Evolutionary conservation across 2,888 invertebrate genomes (phyloP), one percentile per base, ranked within the genome.

Genomic region (Erynnis tages): DNA sequence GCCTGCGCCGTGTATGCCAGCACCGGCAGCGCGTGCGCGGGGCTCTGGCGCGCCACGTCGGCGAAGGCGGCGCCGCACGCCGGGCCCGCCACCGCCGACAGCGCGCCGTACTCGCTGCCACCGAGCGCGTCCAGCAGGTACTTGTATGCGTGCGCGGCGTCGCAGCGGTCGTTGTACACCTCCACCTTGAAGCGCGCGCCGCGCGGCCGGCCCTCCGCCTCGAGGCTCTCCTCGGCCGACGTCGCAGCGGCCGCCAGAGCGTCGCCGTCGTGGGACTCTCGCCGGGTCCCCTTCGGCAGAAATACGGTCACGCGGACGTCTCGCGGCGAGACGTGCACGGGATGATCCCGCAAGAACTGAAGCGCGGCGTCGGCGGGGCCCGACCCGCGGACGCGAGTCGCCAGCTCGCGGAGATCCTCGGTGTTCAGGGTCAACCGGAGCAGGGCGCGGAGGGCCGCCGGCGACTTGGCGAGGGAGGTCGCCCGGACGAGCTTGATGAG

Each of bases 1-100:
- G n/a, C n/a, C n/a, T n/a, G n/a, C n/a, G n/a, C n/a, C 21, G 75
- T 79, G 69, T 82, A 87, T 30, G 77, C 82, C 49, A 86, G 65
- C 62, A 74, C 62, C 7, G 86, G 82, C 65, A 86, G 67, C 41
- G 64, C 62, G 55, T 79, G 76, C 54, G 72, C 63, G 2, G 71
- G 63, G 54, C 74, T 68, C 62, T 79, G 81, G 1, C 79, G 74
- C 55, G 81, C 77, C 49, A 78, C 79, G 61, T 79, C 83, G 0
- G 73, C 73, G 65, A 79, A 81, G 1, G 82, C 76, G 1, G 71
- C 76, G 45, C 74, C 80, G 63, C 87, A 87, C 56, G 82, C 80
- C 16, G 85, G 84, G 1, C 85, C 87, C 30, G 73, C 79, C 54
- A 79, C 71, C 10, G 73, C 83, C 30, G 84, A 69, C 61, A 85